A percentile compares a stretch with the other conserved stretches of the same genome.
These are phyloP conservation scores for Apis mellifera DNA, from an alignment of 1,140 invertebrate genomes.

Conservation along the genomic window DNA sequence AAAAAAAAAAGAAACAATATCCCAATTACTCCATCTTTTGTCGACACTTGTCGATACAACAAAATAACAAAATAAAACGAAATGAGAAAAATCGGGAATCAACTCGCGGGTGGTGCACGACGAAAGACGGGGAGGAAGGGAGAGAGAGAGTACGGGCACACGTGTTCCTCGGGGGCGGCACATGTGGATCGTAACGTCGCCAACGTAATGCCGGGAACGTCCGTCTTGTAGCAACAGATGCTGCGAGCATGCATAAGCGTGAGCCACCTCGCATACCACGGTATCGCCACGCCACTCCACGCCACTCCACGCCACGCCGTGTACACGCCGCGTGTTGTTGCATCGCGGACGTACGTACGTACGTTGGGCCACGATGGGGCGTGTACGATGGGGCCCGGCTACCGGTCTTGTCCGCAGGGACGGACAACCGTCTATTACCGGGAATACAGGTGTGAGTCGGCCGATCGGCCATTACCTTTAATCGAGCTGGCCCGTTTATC, in stretches of 20 bases:
- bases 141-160: neutral
- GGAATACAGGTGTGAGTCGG: slow-evolving; percentile 55
- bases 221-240: slow-evolving; percentile 74
- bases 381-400: slow-evolving; percentile 47
- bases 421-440: slow-evolving; percentile 60
- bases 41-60: no score
- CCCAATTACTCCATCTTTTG: no score
- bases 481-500: slow-evolving; percentile 25
- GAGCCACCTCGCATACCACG: slow-evolving; percentile 46
- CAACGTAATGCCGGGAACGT: slow-evolving; percentile 68
- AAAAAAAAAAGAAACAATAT: no score
- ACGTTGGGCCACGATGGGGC: slow-evolving; percentile 49
- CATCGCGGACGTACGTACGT: slow-evolving; percentile 42
- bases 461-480: slow-evolving; percentile 37
- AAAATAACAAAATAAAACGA: neutral
- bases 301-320: neutral
- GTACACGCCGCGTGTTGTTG: slow-evolving; percentile 36
- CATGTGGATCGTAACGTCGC: slow-evolving; percentile 65
- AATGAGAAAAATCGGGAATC: no score
- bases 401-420: slow-evolving; percentile 64
- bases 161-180: slow-evolving; percentile 26
- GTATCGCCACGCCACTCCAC: slow-evolving; percentile 20
- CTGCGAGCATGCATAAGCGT: slow-evolving; percentile 71
- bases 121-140: no score
- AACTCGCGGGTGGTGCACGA: no score